phyloP scores from a whole-genome alignment of 2,888 invertebrate species.

The Limulus polyphemus region DNA sequence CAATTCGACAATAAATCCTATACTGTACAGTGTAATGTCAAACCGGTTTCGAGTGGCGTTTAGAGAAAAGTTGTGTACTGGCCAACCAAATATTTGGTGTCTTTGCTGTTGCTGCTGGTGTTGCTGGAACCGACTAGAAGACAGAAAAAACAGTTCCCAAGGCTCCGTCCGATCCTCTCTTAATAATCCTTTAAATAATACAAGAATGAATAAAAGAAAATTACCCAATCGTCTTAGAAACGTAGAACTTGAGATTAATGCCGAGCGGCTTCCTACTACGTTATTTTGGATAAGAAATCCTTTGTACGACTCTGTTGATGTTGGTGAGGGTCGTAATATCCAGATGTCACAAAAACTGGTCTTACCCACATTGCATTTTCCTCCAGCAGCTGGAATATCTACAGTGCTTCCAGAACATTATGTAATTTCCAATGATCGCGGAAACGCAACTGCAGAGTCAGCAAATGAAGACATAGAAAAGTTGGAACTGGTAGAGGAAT shows the following conservation, averaged over 20 bases:
- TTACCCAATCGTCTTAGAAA: background rate
- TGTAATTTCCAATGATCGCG: too few relatives aligned
- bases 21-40: conserved; percentile 29
- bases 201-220: conserved; percentile 8
- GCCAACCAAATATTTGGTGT: conserved; percentile 16
- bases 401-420: too few relatives aligned
- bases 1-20: conserved; percentile 29
- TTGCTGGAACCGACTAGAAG: conserved; percentile 9
- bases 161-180: conserved; percentile 16
- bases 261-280: background rate
- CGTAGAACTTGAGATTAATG: too few relatives aligned
- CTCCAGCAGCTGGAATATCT: too few relatives aligned
- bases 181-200: conserved; percentile 9
- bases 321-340: too few relatives aligned
- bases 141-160: conserved; percentile 18
- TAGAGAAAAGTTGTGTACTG: conserved; percentile 20
- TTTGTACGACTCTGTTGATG: background rate
- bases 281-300: conserved; percentile 1
- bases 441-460: too few relatives aligned
- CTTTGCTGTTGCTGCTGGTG: conserved; percentile 21
- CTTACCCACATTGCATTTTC: too few relatives aligned
- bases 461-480: background rate
- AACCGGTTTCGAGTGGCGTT: conserved; percentile 31
- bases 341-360: too few relatives aligned
- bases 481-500: background rate